A percentile compares a stretch with the other conserved stretches of the same genome.
Conservation (phyloP, 2,113 vertebrate genomes). For the Dipodomys ordii region DNA sequence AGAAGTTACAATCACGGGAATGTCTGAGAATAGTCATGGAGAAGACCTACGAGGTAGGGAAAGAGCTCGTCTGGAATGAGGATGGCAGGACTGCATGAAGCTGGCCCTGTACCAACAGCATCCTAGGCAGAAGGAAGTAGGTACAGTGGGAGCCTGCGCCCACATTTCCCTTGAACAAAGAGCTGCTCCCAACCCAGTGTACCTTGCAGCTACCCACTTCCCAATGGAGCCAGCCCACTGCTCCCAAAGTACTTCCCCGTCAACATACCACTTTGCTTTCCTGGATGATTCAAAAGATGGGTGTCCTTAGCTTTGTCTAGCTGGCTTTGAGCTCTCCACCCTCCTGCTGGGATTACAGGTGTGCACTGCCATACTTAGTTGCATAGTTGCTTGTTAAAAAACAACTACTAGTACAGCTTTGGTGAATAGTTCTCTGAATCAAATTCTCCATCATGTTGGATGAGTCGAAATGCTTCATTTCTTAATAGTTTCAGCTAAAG, state of each 20-base stretch:
- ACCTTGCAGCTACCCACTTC: not conserved
- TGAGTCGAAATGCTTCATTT: not conserved
- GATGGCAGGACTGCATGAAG: not conserved
- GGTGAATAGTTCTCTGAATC: not conserved
- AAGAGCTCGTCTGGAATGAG: not conserved
- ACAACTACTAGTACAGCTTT: not conserved
- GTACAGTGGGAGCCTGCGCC: not conserved
- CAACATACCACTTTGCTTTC: not conserved
- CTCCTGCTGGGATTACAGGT: no score
- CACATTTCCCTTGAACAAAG: not conserved
- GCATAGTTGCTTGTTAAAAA: not conserved
- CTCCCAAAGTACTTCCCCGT: not conserved
- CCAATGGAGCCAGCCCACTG: fast-evolving
- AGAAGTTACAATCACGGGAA: not conserved
- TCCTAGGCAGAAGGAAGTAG: not conserved
- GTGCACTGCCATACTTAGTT: no score
- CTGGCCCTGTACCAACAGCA: not conserved
- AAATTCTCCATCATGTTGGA: not conserved
- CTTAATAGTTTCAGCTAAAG: not conserved
- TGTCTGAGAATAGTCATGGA: not conserved
- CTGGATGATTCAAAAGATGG: not conserved
- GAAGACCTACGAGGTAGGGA: not conserved
- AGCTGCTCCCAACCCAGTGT: not conserved
- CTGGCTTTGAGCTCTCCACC: no score
- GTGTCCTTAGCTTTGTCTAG: no score